phyloP scores from a whole-genome alignment of 2,113 vertebrate species.

The Ochotona curzoniae region DNA sequence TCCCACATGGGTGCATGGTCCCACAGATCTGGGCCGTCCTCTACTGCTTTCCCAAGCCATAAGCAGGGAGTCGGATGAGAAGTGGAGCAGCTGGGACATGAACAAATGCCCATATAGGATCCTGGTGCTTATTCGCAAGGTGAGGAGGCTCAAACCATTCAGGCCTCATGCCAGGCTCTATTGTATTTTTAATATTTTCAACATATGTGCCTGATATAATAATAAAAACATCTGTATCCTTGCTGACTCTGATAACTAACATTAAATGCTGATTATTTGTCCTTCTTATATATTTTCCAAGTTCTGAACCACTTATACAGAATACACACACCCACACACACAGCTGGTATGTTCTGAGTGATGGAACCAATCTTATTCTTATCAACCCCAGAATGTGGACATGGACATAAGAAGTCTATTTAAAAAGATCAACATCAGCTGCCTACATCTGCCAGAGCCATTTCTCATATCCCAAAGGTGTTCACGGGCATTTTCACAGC shows the following conservation, averaged over 20 bases:
- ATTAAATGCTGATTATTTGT: background rate
- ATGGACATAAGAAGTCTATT: constrained; percentile 32
- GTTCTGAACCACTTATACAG: background rate
- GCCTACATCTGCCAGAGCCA: background rate
- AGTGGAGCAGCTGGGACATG: no score
- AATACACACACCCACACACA: background rate
- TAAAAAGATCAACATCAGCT: constrained; percentile 4
- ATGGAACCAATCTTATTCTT: background rate
- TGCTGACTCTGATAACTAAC: background rate
- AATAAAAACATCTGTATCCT: background rate
- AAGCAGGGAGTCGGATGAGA: no score
- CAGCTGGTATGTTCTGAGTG: background rate
- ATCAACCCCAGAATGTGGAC: background rate
- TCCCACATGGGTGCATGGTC: no score
- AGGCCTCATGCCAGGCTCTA: background rate
- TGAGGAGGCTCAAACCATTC: no score
- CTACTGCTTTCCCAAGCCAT: no score
- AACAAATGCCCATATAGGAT: no score
- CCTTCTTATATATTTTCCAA: background rate
- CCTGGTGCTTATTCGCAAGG: no score
- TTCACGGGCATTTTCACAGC: constrained; percentile 34
- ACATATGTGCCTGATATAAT: background rate
- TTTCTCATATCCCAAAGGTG: constrained; percentile 2
- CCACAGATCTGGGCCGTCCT: no score
- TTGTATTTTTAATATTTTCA: background rate